These are phyloP conservation scores for Hippopotamus amphibius DNA, from an alignment of 2,113 vertebrate genomes.

Conservation along the genomic window DNA sequence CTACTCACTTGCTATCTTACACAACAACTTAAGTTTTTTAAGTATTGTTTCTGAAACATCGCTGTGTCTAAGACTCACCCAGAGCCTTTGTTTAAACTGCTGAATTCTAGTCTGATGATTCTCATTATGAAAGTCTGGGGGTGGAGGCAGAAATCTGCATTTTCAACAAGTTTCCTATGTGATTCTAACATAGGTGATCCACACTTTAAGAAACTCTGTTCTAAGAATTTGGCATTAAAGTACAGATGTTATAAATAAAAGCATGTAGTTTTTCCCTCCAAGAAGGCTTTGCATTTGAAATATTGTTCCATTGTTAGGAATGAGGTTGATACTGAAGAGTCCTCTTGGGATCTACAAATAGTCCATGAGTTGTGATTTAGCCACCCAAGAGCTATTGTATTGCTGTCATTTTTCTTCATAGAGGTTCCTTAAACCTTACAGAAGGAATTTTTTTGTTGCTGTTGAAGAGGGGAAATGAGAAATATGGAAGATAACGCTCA, in stretches of 20 bases:
- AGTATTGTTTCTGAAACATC: constrained; percentile 6
- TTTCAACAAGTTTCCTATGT: not conserved
- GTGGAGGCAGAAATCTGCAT: not conserved
- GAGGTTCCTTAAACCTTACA: constrained; percentile 42
- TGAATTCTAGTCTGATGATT: not conserved
- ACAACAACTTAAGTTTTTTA: not conserved
- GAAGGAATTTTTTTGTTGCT: constrained; percentile 15
- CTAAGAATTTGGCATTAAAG: constrained; percentile 47
- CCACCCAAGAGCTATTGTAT: constrained; percentile 34
- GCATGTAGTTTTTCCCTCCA: not conserved
- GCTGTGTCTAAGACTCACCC: not conserved
- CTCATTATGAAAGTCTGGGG: not conserved
- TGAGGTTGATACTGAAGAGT: constrained; percentile 36
- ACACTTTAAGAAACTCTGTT: constrained; percentile 1
- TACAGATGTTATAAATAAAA: constrained; percentile 64
- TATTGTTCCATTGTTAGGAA: constrained; percentile 47
- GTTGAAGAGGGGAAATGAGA: not conserved
- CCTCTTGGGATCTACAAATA: constrained; percentile 62
- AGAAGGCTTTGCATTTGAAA: constrained; percentile 60
- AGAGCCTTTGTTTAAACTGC: not conserved
- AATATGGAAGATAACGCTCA: not conserved
- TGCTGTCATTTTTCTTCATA: constrained; percentile 62
- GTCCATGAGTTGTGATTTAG: constrained; percentile 52
- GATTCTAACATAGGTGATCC: not conserved
- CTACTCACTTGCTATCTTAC: not conserved